Conservation (phyloP, 2,797 vertebrate species). For the Melanotaenia trifasciata region DNA sequence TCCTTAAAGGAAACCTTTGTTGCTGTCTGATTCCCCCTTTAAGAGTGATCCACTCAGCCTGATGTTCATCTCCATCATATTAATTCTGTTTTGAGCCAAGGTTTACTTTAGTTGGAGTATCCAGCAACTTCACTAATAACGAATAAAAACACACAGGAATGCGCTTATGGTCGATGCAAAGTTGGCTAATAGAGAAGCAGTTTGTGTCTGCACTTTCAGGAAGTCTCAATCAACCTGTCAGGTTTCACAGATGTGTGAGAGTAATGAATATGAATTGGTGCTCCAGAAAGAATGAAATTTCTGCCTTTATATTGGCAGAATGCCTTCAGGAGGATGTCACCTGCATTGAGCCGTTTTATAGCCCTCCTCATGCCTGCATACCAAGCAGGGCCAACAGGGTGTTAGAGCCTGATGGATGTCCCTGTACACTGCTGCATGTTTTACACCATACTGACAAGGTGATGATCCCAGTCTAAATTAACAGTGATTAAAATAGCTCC, state of each 20-base stretch:
- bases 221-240: slow-evolving; percentile 63
- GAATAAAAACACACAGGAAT: slow-evolving; percentile 53
- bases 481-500: slow-evolving; percentile 30
- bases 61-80: not conserved
- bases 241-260: slow-evolving; percentile 47
- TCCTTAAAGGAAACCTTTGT: not conserved
- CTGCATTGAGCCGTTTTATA: slow-evolving; percentile 71
- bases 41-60: slow-evolving; percentile 6
- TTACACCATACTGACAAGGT: slow-evolving; percentile 38
- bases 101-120: slow-evolving; percentile 19
- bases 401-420: slow-evolving; percentile 42
- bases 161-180: slow-evolving; percentile 42
- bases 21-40: not conserved
- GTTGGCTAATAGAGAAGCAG: slow-evolving; percentile 39
- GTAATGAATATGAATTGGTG: slow-evolving; percentile 73
- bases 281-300: slow-evolving; percentile 61
- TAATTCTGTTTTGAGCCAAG: slow-evolving; percentile 10
- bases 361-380: slow-evolving; percentile 53
- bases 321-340: slow-evolving; percentile 65
- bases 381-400: slow-evolving; percentile 48
- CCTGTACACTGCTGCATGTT: slow-evolving; percentile 20
- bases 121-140: slow-evolving; percentile 26
- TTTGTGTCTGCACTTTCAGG: slow-evolving; percentile 47
- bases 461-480: slow-evolving; percentile 46
- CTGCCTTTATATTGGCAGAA: slow-evolving; percentile 62